Percentiles rank a stretch among this genome's conserved stretches.
Conservation (phyloP, 35 echinoderm and acorn worm genomes). For the Chiridota heheva region DNA sequence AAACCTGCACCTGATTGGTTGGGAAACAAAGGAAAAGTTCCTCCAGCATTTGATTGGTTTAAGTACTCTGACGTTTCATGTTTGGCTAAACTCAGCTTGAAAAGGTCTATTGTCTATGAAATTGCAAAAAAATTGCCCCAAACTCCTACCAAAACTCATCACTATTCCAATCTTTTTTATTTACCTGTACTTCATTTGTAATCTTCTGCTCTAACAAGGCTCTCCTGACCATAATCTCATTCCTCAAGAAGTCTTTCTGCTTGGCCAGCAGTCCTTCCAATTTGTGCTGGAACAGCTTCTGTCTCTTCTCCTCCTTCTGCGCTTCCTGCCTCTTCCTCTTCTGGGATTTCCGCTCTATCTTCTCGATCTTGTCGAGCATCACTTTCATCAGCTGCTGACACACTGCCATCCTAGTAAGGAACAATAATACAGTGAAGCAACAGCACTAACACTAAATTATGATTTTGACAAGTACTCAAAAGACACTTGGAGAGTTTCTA, state of each 20-base stretch:
- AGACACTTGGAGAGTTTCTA: not conserved
- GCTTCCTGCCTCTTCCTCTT: constrained; percentile 80
- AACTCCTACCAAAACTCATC: no score
- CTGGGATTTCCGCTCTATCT: constrained; percentile 58
- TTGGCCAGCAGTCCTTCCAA: constrained; percentile 42
- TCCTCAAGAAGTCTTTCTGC: constrained; percentile 69
- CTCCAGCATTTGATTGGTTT: no score
- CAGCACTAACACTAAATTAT: not conserved
- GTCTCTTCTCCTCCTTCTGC: constrained; percentile 61
- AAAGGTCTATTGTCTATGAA: no score
- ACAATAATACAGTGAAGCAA: not conserved
- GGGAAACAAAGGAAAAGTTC: no score
- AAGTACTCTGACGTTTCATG: no score
- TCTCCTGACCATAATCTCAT: constrained; percentile 73
- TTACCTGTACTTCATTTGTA: constrained; percentile 75
- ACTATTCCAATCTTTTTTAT: no score
- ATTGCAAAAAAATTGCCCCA: no score
- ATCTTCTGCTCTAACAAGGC: constrained; percentile 73
- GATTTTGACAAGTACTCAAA: not conserved
- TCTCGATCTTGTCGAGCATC: constrained; percentile 87
- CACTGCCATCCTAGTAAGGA: constrained; percentile 39
- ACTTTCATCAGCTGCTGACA: constrained; percentile 76
- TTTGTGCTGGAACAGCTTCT: constrained; percentile 46
- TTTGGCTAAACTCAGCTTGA: no score
- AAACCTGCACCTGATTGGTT: no score